Conservation (phyloP, 2,888 invertebrate species). For the Amphipoea oculea region DNA sequence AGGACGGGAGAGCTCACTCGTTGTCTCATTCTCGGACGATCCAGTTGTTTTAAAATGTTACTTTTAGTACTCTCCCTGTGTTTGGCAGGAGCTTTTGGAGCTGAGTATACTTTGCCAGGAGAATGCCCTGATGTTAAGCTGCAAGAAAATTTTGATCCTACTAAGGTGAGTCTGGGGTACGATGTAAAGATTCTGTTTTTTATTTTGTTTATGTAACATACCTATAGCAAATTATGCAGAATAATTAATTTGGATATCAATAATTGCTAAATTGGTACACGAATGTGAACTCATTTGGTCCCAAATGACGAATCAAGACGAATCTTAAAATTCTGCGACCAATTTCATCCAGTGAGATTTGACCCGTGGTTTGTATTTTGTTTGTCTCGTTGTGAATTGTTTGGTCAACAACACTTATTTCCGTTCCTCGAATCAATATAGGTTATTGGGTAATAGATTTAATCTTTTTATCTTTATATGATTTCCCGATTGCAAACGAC, state of each 20-base stretch:
- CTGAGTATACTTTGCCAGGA: slow-evolving; percentile 82
- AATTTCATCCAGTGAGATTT: neutral
- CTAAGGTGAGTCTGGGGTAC: slow-evolving; percentile 76
- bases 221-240: too few species aligned
- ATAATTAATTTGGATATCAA: neutral
- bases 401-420: neutral
- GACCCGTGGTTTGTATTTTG: neutral
- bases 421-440: neutral
- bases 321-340: neutral
- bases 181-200: too few species aligned
- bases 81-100: slow-evolving; percentile 70
- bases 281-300: neutral
- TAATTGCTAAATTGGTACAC: neutral
- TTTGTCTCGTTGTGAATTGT: neutral
- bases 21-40: slow-evolving; percentile 66
- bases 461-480: slow-evolving; percentile 3
- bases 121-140: slow-evolving; percentile 83
- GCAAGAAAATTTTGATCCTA: slow-evolving; percentile 84
- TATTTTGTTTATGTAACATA: neutral
- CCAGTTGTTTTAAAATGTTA: slow-evolving; percentile 75
- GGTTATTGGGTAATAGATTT: neutral
- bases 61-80: slow-evolving; percentile 71
- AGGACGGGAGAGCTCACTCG: slow-evolving; percentile 78
- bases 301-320: neutral
- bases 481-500: neutral